Base-by-base conservation (phyloP, 2,888 invertebrate genomes). In the Dermolepida albohirtum region DNA sequence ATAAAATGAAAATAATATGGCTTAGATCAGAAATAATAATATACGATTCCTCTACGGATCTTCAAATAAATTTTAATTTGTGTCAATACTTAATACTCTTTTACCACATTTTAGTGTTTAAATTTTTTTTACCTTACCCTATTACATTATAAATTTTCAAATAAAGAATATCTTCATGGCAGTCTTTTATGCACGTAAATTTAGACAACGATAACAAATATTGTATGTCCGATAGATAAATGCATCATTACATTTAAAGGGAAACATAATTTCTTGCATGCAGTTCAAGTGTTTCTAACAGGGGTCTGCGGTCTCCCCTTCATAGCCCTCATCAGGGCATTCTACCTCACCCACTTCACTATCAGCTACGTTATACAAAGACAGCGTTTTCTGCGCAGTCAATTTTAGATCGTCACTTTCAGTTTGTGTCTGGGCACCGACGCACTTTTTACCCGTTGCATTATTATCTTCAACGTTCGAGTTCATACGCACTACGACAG, bases 241-340 rank as follows among this genome's bases (percentile, higher is more conserved):
- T 40, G 12, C 10, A n/a, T 54, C 40, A 17, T 10, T 54, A 16
- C 54, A 10, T 16, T 40, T 39, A 16, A 5, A 16, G 39, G 16
- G 40, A 54, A 40, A 39, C 16, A 54, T 54, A 10, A 17, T 39
- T 54, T 54, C 40, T 54, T 54, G 54, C 54, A 49, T 2, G 22
- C n/a, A 16, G 14, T 14, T 47, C 27, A 59, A 59, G 27, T 59
- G 27, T 44, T 59, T 29, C 59, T 59, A 59, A 54, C 54, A 54
- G 29, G 59, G 59, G 44, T 67, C 63, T 14, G 29, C 62, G 29
- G 52, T 47, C 12, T 67, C 94, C 44, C 94, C 94, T 67, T 93
- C 94, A 82, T 94, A 94, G n/a, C 94, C 94, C 83, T 94, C 94
- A 80, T 94, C 94, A 39, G 94, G 93, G 82, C 93, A 93, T 78